A percentile compares a stretch with the other conserved stretches of the same genome.
Evolutionary conservation across 2,888 invertebrate species (phyloP).

Genomic region (Cactoblastis cactorum): DNA sequence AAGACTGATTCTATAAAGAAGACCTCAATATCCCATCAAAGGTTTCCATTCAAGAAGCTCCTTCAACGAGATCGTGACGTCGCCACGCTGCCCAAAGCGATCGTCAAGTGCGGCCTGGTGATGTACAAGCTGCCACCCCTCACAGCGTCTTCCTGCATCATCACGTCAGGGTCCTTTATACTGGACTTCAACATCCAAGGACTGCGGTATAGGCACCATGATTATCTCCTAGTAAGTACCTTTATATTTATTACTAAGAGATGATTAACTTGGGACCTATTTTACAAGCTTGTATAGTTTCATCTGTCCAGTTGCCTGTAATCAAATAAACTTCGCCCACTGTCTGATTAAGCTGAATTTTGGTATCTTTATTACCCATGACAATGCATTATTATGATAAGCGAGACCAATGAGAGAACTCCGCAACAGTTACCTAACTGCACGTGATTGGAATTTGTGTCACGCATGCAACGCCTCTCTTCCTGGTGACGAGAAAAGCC

Average conservation of each 20-base stretch:
- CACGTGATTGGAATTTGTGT: too few species aligned
- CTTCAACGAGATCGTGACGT: slow-evolving; percentile 58
- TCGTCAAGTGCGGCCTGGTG: slow-evolving; percentile 68
- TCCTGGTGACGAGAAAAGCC: too few species aligned
- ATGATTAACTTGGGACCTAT: too few species aligned
- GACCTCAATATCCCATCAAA: slow-evolving; percentile 22
- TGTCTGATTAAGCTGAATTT: too few species aligned
- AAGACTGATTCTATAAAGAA: background rate
- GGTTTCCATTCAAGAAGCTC: slow-evolving; percentile 68
- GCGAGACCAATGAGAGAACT: too few species aligned
- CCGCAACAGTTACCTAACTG: too few species aligned
- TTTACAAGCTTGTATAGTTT: too few species aligned
- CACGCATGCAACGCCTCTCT: too few species aligned
- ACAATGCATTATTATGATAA: too few species aligned
- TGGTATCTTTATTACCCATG: too few species aligned
- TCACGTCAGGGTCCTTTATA: slow-evolving; percentile 69
- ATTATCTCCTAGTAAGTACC: slow-evolving; percentile 54
- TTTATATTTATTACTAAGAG: background rate
- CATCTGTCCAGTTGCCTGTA: too few species aligned
- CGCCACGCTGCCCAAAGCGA: slow-evolving; percentile 56
- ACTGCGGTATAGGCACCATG: slow-evolving; percentile 62
- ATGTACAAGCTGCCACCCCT: slow-evolving; percentile 71
- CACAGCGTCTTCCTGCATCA: slow-evolving; percentile 63
- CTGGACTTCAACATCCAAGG: slow-evolving; percentile 72
- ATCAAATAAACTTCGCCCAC: too few species aligned